Conservation (phyloP, 2,797 vertebrate genomes). For the Tokudaia muenninki region DNA sequence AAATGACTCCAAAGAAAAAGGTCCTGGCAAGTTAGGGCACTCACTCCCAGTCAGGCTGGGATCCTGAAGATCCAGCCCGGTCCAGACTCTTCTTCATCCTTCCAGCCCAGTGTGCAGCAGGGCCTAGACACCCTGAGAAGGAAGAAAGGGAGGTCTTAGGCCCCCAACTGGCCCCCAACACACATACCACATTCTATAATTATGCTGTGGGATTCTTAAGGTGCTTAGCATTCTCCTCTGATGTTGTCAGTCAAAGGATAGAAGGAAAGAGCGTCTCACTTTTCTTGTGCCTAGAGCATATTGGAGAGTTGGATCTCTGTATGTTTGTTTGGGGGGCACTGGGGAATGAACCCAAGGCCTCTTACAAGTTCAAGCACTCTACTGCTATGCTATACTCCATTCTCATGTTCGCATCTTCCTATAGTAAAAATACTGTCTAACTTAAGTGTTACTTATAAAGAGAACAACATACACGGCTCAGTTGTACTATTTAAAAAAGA, state of each 20-base stretch:
- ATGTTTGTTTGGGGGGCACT: not conserved
- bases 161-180: too few species aligned
- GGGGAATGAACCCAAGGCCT: not conserved
- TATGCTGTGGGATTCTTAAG: slow-evolving; percentile 46
- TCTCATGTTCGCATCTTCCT: slow-evolving; percentile 16
- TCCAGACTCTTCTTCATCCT: not conserved
- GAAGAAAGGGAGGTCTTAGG: not conserved
- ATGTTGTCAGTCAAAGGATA: slow-evolving; percentile 8
- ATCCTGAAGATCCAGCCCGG: not conserved
- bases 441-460: slow-evolving; percentile 56
- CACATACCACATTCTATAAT: not conserved
- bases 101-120: not conserved
- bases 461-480: slow-evolving; percentile 43
- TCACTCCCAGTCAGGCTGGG: not conserved
- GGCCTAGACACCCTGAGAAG: not conserved
- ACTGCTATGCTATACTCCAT: too few species aligned
- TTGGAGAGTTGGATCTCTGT: slow-evolving; percentile 22
- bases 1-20: slow-evolving; percentile 90
- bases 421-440: slow-evolving; percentile 37
- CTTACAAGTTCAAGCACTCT: not conserved
- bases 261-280: slow-evolving; percentile 21
- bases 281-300: slow-evolving; percentile 40
- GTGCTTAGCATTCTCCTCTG: slow-evolving; percentile 21
- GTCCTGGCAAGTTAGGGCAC: slow-evolving; percentile 88
- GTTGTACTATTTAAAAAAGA: not conserved